Conservation (phyloP, 2,797 vertebrate genomes). For the Peromyscus melanophrys region DNA sequence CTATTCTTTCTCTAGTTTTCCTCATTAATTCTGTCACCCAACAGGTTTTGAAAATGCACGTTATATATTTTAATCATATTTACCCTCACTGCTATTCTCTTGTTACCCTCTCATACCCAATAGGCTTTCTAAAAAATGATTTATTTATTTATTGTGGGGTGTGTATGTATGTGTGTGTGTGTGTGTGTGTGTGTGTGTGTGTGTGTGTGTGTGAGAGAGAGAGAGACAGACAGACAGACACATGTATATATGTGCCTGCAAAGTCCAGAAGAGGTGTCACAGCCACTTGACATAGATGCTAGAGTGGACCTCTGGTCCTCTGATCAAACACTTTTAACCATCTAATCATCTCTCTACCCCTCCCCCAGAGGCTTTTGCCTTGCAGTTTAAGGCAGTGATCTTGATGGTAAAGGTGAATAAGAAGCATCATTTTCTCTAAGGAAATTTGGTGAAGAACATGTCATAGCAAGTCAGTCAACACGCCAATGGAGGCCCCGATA, state of each 20-base stretch:
- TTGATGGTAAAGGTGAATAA: background rate
- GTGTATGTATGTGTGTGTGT: background rate
- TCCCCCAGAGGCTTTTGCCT: background rate
- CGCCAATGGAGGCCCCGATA: accelerated
- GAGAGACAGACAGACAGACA: background rate
- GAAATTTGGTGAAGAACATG: background rate
- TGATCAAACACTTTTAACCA: background rate
- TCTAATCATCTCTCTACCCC: background rate
- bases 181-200: background rate
- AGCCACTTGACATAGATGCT: background rate
- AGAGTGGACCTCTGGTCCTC: background rate
- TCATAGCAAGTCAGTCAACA: background rate
- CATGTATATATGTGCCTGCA: background rate
- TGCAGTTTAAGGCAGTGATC: background rate
- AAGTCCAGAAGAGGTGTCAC: background rate
- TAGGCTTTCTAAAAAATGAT: background rate
- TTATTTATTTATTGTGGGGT: no score
- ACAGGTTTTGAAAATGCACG: background rate
- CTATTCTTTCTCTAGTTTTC: conserved; percentile 11
- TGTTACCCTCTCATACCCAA: background rate
- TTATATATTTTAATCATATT: background rate
- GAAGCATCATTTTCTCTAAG: background rate
- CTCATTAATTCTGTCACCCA: background rate
- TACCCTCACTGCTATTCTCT: background rate
- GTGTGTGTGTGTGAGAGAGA: background rate